Evolutionary conservation across 2,113 vertebrate species (phyloP).

Genomic region (Neolamprologus hecqui): DNA sequence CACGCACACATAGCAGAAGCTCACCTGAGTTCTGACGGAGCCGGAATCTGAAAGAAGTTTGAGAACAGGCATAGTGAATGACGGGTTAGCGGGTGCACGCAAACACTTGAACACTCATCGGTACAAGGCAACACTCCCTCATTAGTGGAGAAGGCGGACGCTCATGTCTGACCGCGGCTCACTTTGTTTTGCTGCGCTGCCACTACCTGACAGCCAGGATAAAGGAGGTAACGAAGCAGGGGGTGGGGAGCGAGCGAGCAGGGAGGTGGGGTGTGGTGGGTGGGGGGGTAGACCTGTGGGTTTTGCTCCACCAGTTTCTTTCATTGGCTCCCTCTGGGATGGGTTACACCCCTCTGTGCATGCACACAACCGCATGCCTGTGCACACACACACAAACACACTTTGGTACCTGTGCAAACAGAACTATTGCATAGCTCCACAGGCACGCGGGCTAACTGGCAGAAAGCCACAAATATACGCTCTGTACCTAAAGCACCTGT

Average conservation of each 20-base stretch:
- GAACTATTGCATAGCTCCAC: neutral
- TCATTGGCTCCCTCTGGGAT: slow-evolving; percentile 69
- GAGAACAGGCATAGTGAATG: slow-evolving; percentile 65
- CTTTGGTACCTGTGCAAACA: slow-evolving; percentile 12
- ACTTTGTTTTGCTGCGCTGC: slow-evolving; percentile 67
- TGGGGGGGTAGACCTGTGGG: slow-evolving; percentile 39
- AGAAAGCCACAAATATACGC: neutral
- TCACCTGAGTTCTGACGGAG: slow-evolving; percentile 84
- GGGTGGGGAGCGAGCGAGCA: neutral
- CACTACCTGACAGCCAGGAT: slow-evolving; percentile 64
- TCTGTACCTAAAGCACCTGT: neutral
- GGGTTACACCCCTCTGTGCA: slow-evolving; percentile 40
- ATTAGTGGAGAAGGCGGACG: slow-evolving; percentile 55
- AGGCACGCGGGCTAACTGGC: neutral
- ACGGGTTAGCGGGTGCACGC: slow-evolving; percentile 50
- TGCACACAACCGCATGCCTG: neutral
- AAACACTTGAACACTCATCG: slow-evolving; percentile 47
- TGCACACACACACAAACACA: neutral
- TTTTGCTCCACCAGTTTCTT: slow-evolving; percentile 68
- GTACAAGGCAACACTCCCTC: slow-evolving; percentile 58
- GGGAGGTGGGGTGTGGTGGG: neutral
- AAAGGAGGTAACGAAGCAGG: slow-evolving; percentile 54
- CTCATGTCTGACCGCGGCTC: slow-evolving; percentile 42
- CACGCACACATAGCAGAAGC: slow-evolving; percentile 23
- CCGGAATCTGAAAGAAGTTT: slow-evolving; percentile 85